These are phyloP conservation scores for Pimpla rufipes DNA, from an alignment of 2,888 invertebrate species.

Conservation along the genomic window DNA sequence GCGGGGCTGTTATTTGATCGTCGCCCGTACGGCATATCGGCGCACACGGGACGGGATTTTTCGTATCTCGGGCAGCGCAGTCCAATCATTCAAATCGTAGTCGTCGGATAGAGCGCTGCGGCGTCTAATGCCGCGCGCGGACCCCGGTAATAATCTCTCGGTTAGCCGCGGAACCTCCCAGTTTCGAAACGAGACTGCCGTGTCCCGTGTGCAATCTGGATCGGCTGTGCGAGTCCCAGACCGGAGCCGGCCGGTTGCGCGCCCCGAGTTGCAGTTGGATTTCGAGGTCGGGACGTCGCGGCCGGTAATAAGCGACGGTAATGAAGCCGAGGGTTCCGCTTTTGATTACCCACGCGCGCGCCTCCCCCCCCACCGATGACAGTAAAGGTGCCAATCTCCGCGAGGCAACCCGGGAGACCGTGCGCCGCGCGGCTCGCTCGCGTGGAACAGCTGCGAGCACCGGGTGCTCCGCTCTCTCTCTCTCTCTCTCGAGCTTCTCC, in stretches of 20 bases:
- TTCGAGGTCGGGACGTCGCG: conserved; percentile 60
- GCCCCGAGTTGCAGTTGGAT: conserved; percentile 46
- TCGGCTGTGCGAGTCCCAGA: not conserved
- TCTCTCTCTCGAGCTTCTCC: too few species aligned
- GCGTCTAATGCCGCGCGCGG: conserved; percentile 67
- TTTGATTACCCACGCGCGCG: conserved; percentile 63
- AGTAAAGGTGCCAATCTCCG: conserved; percentile 71
- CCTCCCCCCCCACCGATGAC: conserved; percentile 58
- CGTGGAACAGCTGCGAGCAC: conserved; percentile 59
- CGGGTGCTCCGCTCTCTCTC: conserved; percentile 1
- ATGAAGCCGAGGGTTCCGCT: conserved; percentile 70
- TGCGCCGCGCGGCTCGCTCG: too few species aligned
- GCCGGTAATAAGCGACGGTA: conserved; percentile 68
- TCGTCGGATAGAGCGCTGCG: conserved; percentile 41
- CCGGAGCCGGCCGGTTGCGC: not conserved
- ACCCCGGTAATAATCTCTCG: conserved; percentile 70
- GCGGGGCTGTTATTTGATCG: conserved; percentile 81
- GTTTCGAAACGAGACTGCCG: conserved; percentile 62
- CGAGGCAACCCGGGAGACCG: conserved; percentile 42
- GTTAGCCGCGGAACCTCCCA: conserved; percentile 63
- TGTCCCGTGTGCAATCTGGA: too few species aligned
- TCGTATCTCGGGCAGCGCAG: conserved; percentile 64
- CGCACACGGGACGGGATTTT: conserved; percentile 42
- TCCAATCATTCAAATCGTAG: conserved; percentile 83
- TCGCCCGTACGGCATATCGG: conserved; percentile 69